Base-by-base conservation (phyloP, 2,888 invertebrate genomes). In the Aporophyla nigra region DNA sequence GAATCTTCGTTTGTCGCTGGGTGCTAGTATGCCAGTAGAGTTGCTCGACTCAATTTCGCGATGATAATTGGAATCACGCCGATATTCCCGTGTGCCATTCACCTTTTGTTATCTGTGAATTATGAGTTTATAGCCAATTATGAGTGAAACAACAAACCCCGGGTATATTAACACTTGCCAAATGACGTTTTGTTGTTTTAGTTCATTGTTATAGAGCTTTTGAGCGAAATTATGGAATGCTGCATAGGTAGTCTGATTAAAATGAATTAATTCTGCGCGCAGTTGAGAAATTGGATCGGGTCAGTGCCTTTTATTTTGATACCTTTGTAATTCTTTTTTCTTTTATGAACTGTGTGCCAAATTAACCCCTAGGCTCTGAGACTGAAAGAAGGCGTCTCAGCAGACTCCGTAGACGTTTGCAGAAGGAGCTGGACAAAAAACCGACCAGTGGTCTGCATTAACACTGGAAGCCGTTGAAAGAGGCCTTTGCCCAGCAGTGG, bases 31-130 rank as follows among this genome's bases (percentile, higher is more conserved):
- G 72, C 87, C 49, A 78, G 83, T 83, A 62, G 77, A 82, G 66
- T 87, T 69, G 71, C 81, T 83, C 74, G 90, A 92, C 91, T 93
- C 93, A 93, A 95, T 94, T 94, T 90, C 90, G 93, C 91, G 91
- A 93, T 93, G 91, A 93, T 95, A 95, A 95, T 95, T 95, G 93
- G 93, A 93, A 93, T 93, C 93, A 92, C 90, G 89, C 92, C 91
- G 92, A 93, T 93, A 93, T 92, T 90, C 89, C 91, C 87, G 84
- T 86, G 88, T 88, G 90, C 90, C 90, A 84, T 90, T 91, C 89
- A 91, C 91, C 94, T 94, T 93, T 95, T 95, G 95, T 95, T 94
- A 87, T 89, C 86, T 76, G 88, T 93, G 92, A 95, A 91, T 94
- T 94, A 95, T 93, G 92, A 92, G 89, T 91, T 89, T 91, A 92